phyloP scores from a whole-genome alignment of 2,113 vertebrate species.

The Strix aluco region DNA sequence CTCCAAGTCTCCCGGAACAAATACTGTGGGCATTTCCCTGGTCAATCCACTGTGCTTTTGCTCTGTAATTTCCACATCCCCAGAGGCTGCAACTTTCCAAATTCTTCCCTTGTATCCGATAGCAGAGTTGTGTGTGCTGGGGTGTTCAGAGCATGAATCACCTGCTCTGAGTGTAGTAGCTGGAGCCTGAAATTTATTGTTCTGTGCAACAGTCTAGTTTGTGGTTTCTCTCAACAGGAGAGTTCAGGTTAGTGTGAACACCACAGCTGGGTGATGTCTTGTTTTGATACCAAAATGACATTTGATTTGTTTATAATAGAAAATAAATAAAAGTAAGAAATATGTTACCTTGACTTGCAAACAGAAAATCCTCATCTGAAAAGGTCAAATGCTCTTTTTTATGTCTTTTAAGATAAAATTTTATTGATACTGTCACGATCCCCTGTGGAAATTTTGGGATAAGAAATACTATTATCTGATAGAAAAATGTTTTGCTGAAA shows the following conservation, averaged over 20 bases:
- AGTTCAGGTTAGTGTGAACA: background rate
- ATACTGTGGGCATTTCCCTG: background rate
- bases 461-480: background rate
- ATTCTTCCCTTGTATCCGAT: accelerated
- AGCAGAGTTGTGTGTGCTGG: background rate
- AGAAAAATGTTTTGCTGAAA: background rate
- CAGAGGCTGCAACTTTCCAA: background rate
- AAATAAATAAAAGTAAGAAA: background rate
- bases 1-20: background rate
- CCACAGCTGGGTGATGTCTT: background rate
- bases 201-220: background rate
- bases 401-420: background rate
- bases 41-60: background rate
- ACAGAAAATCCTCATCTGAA: background rate
- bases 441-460: background rate
- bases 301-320: background rate
- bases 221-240: background rate
- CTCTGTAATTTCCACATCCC: background rate
- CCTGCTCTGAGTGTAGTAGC: background rate
- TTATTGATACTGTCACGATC: background rate
- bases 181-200: background rate
- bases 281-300: background rate
- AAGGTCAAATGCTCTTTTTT: background rate
- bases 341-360: background rate
- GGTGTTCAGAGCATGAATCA: background rate